Conservation (phyloP, 2,888 invertebrate genomes). For the Augiades crinisus region DNA sequence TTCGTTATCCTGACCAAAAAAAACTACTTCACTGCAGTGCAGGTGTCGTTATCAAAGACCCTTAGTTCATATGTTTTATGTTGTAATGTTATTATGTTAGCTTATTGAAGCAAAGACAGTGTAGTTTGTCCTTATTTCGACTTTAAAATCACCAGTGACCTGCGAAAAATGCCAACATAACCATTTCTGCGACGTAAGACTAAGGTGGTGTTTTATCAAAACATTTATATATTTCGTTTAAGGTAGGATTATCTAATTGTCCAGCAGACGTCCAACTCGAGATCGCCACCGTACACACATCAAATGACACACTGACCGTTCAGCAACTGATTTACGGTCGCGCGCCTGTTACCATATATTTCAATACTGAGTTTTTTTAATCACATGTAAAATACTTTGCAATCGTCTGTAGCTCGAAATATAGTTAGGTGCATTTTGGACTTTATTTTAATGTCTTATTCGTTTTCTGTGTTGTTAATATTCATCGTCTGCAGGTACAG, state of each 20-base stretch:
- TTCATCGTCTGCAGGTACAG: no score
- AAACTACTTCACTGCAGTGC: no score
- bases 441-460: neutral
- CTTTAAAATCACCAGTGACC: no score
- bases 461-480: neutral
- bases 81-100: no score
- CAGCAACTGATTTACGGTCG: constrained; percentile 33
- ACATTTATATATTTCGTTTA: neutral
- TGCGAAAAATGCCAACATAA: no score
- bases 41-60: no score
- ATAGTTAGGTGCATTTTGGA: neutral
- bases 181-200: no score
- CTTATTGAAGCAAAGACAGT: no score
- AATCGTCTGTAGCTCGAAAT: constrained; percentile 3
- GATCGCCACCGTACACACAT: constrained; percentile 23
- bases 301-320: constrained; percentile 33
- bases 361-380: constrained; percentile 30
- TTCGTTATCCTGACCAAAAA: no score
- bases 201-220: neutral
- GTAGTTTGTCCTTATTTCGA: no score
- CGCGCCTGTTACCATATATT: constrained; percentile 32
- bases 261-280: neutral
- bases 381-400: constrained; percentile 9
- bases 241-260: neutral
- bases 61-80: no score